phyloP scores from a whole-genome alignment of 1,140 invertebrate genomes.

The Drosophila albomicans region DNA sequence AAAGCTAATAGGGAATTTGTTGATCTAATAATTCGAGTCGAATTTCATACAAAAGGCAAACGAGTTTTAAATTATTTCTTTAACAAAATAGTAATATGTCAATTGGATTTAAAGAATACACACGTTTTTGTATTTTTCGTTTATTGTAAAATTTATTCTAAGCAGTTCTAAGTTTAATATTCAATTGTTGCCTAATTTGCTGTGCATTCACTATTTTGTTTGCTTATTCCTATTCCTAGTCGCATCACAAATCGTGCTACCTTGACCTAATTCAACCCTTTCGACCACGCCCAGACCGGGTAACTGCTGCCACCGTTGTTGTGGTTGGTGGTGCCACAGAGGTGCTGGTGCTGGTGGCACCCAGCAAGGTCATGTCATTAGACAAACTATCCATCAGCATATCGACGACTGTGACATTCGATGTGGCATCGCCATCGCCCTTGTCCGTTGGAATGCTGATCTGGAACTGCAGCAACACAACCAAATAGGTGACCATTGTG shows the following conservation, averaged over 20 bases:
- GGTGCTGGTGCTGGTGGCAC: slow-evolving; percentile 30
- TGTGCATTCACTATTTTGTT: slow-evolving; percentile 15
- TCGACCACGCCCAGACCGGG: slow-evolving; percentile 45
- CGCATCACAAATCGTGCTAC: slow-evolving; percentile 7
- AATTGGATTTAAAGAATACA: neutral
- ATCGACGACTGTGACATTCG: slow-evolving; percentile 64
- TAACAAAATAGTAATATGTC: too few relatives aligned
- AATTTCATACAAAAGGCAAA: too few relatives aligned
- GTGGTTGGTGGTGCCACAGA: slow-evolving; percentile 23
- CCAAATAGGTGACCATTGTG: slow-evolving; percentile 90
- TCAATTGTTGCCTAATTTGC: slow-evolving; percentile 20
- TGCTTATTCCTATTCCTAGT: slow-evolving; percentile 6
- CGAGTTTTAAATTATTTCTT: too few relatives aligned
- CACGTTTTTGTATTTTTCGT: neutral
- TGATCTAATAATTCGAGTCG: too few relatives aligned
- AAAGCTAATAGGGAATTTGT: neutral
- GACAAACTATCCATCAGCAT: slow-evolving; percentile 65
- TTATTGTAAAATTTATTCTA: slow-evolving; percentile 26
- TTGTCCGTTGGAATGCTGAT: slow-evolving; percentile 88
- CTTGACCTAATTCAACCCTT: slow-evolving; percentile 50
- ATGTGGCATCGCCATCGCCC: slow-evolving; percentile 40
- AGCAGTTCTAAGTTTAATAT: slow-evolving; percentile 7
- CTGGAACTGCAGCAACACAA: slow-evolving; percentile 89
- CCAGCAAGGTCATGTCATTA: slow-evolving; percentile 66
- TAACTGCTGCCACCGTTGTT: slow-evolving; percentile 5